Evolutionary conservation across 2,888 invertebrate species (phyloP).

Genomic region (Oeneis ivallda): DNA sequence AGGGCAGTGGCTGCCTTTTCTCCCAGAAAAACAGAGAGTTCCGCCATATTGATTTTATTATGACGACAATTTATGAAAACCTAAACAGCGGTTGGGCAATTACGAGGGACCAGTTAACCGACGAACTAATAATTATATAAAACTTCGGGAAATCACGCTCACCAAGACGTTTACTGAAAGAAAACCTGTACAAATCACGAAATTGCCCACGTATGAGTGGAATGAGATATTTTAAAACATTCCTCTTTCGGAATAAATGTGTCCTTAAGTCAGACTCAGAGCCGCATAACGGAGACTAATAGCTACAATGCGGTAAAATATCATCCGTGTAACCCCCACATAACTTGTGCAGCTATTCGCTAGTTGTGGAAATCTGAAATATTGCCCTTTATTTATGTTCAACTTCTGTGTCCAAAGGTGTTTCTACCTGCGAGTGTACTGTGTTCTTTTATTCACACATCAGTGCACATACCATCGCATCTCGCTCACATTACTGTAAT

Average conservation of each 20-base stretch:
- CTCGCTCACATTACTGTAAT: too few species aligned
- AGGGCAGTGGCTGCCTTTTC: too few species aligned
- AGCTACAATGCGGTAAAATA: constrained; percentile 29
- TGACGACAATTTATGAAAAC: not conserved
- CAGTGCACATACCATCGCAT: too few species aligned
- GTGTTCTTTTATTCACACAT: too few species aligned
- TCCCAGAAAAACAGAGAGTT: too few species aligned
- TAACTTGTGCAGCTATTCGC: constrained; percentile 16
- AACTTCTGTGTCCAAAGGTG: not conserved
- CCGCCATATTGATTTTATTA: too few species aligned
- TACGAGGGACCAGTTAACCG: not conserved
- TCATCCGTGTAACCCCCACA: constrained; percentile 11
- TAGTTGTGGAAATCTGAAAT: constrained; percentile 6
- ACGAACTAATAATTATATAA: too few species aligned
- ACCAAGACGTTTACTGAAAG: too few species aligned
- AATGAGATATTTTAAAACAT: constrained; percentile 24
- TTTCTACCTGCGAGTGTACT: too few species aligned
- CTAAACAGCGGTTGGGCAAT: not conserved
- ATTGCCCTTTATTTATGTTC: constrained; percentile 8
- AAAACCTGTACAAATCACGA: not conserved
- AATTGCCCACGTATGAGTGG: constrained; percentile 5
- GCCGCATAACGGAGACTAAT: constrained; percentile 33
- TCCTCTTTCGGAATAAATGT: constrained; percentile 25
- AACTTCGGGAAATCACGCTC: too few species aligned
- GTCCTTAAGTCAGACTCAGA: constrained; percentile 31